phyloP scores from a whole-genome alignment of 1,140 invertebrate genomes.

The Rhagoletis zephyria region DNA sequence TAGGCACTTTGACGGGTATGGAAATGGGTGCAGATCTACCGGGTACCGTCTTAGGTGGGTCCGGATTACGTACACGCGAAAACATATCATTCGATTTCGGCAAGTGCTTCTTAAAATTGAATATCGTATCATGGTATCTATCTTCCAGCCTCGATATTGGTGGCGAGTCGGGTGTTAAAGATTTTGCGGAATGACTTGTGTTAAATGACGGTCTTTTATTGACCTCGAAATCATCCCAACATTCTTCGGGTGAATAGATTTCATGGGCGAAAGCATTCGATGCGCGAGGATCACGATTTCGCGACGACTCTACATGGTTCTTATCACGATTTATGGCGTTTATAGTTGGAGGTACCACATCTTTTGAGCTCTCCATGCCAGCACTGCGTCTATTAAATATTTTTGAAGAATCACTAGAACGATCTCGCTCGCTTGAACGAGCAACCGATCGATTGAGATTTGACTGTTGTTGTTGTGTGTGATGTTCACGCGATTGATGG shows the following conservation, averaged over 20 bases:
- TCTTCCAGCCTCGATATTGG: neutral
- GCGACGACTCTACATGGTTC: neutral
- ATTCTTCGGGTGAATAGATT: constrained; percentile 53
- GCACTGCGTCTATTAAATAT: neutral
- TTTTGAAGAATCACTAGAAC: neutral
- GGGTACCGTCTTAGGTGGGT: neutral
- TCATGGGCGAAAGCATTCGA: neutral
- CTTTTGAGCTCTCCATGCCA: neutral
- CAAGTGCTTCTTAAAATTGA: constrained; percentile 35
- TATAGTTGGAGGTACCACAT: neutral
- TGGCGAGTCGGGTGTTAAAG: neutral
- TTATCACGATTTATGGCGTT: neutral
- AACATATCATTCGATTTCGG: constrained; percentile 22
- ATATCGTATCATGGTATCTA: neutral
- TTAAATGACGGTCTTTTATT: neutral
- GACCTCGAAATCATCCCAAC: constrained; percentile 24
- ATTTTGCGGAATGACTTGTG: neutral
- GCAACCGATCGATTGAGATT: neutral
- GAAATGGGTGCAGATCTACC: constrained; percentile 12
- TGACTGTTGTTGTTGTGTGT: neutral
- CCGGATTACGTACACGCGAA: constrained; percentile 10
- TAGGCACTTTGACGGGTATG: constrained; percentile 22
- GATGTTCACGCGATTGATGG: neutral
- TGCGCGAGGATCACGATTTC: constrained; percentile 33
- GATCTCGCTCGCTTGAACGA: neutral